Base-by-base conservation (phyloP, 2,888 invertebrate genomes). In the Pachymerium ferrugineum region DNA sequence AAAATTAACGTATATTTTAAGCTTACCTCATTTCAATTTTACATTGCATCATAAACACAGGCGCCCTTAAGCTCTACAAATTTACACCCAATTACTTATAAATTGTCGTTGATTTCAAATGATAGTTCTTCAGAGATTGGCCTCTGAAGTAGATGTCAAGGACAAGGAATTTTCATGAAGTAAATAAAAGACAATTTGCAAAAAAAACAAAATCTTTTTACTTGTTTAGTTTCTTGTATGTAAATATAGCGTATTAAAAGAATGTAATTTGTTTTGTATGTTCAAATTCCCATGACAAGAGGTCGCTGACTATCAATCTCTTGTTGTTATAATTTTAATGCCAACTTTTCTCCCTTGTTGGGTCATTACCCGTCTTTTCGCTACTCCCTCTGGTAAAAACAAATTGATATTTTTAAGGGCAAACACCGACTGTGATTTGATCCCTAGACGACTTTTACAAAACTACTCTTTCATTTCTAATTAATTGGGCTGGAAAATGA, bases 401-500 rank as follows among this genome's bases (percentile, higher is more conserved):
- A 22, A 22, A 16, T 10, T 16, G 47, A 47, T 47, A 22, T 47
- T 47, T 1, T 47, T 22, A 47, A 22, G 16, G 16, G 6, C 16
- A 47, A 47, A 47, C 16, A 47, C 47, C 16, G 47, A 47, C 14
- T 19, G 47, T 3, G 47, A 47, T 22, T 47, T 47, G 47, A 47
- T 47, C 47, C 47, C 47, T 16, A 6, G 47, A 16, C 47, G 47
- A 47, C n/a, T n/a, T n/a, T n/a, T n/a, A 47, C 19, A 22, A 47
- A 38, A 16, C 47, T 19, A 47, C 19, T 47, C 47, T 19, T 6
- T 47, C 19, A n/a, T 22, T 19, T 47, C 47, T 47, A 47, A 47
- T 47, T 47, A 47, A 47, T 47, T 47, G 47, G 47, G 22, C 47
- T 47, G 47, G 47, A 47, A 47, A 47, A 47, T 47, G 16, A 47